phyloP scores from a whole-genome alignment of 2,888 invertebrate species.

The Tineola bisselliella region DNA sequence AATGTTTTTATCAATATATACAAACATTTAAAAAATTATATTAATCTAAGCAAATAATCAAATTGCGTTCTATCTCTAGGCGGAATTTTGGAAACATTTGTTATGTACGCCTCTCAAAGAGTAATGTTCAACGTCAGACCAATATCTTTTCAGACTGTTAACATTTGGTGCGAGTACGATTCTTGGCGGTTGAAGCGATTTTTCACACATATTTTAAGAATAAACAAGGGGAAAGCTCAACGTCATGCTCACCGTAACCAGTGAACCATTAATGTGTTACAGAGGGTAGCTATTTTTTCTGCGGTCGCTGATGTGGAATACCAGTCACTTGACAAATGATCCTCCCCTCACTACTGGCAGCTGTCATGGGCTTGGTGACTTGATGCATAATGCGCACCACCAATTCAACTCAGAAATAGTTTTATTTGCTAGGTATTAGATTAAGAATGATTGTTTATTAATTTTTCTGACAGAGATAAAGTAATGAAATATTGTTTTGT shows the following conservation, averaged over 20 bases:
- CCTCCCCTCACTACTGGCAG: constrained; percentile 8
- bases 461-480: not conserved
- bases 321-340: constrained; percentile 13
- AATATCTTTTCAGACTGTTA: not conserved
- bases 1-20: too few relatives aligned
- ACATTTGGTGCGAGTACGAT: not conserved
- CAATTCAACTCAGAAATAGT: not conserved
- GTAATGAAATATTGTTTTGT: not conserved
- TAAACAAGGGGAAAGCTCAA: constrained; percentile 11
- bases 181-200: not conserved
- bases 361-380: constrained; percentile 10
- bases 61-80: not conserved
- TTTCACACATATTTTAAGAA: constrained; percentile 12
- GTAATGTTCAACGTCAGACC: not conserved
- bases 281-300: constrained; percentile 9
- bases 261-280: constrained; percentile 18
- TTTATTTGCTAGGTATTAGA: not conserved
- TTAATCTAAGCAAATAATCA: too few relatives aligned
- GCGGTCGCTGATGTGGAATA: constrained; percentile 4
- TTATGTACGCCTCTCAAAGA: not conserved
- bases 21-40: too few relatives aligned
- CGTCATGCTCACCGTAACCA: constrained; percentile 19
- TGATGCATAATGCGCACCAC: constrained; percentile 12
- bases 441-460: not conserved
- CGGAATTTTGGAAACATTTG: not conserved